A percentile compares a stretch with the other conserved stretches of the same genome.
Conservation (phyloP, 2,113 vertebrate species). For the Anguilla japonica region DNA sequence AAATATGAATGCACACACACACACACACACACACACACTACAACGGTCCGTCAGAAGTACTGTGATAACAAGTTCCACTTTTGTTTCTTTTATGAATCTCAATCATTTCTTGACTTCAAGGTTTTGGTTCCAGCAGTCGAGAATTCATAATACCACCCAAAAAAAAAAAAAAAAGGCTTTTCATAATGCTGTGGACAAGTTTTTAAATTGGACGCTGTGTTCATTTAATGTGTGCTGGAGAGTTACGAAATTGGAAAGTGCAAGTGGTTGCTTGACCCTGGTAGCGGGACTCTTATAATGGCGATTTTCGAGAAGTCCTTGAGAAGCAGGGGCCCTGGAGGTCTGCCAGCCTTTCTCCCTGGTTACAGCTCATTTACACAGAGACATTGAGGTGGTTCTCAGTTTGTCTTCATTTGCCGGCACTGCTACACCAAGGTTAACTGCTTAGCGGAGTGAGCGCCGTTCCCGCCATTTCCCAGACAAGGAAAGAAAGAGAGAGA, state of each 20-base stretch:
- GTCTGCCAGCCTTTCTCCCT: not conserved
- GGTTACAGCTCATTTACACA: conserved; percentile 12
- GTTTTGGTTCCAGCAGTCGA: not conserved
- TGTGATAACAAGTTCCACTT: no score
- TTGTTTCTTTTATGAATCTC: no score
- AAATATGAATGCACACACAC: no score
- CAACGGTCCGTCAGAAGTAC: no score
- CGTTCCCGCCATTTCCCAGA: not conserved
- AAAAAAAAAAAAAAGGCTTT: not conserved
- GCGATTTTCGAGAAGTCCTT: conserved; percentile 22
- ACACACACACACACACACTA: no score
- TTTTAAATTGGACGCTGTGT: not conserved
- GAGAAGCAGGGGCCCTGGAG: not conserved
- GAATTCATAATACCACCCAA: not conserved
- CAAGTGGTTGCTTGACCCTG: not conserved
- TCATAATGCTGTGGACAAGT: not conserved
- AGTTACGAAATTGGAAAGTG: not conserved
- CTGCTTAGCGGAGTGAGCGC: not conserved
- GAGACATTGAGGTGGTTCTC: not conserved
- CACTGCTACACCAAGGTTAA: not conserved
- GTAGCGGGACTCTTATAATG: not conserved
- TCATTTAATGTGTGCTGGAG: not conserved
- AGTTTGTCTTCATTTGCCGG: conserved; percentile 21
- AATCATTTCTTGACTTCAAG: not conserved
- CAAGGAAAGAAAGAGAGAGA: no score